Evolutionary conservation across 2,888 invertebrate genomes (phyloP).

Genomic region (Dynastes maya): DNA sequence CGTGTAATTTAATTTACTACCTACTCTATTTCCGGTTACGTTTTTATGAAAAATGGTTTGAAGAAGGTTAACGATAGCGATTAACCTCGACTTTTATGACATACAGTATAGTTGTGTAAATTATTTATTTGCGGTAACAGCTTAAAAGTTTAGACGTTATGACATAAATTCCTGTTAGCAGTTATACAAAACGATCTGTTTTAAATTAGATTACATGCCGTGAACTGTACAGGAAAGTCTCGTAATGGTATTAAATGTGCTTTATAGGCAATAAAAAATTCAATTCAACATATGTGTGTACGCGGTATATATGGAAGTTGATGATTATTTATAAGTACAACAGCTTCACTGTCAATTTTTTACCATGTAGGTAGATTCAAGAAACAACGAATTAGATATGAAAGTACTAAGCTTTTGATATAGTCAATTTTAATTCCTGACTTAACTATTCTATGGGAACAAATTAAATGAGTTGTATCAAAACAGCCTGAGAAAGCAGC

Average conservation of each 20-base stretch:
- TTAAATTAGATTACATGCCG: not conserved
- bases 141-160: constrained; percentile 3
- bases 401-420: too few species aligned
- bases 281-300: constrained; percentile 1
- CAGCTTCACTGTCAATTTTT: not conserved
- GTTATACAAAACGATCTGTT: not conserved
- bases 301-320: not conserved
- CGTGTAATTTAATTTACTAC: not conserved
- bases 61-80: constrained; percentile 3
- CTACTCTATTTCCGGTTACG: constrained; percentile 3
- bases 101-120: not conserved
- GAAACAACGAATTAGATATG: too few species aligned
- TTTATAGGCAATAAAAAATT: constrained; percentile 13
- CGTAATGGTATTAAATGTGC: not conserved
- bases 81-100: constrained; percentile 9
- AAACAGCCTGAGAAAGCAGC: too few species aligned
- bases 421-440: too few species aligned
- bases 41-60: constrained; percentile 4
- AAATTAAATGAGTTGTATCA: too few species aligned
- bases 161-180: not conserved
- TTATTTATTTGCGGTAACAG: constrained; percentile 9
- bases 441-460: too few species aligned
- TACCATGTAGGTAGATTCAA: not conserved
- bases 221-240: not conserved
- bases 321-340: not conserved